Conservation (phyloP, 2,888 invertebrate species). For the Leptinotarsa peninsularis region DNA sequence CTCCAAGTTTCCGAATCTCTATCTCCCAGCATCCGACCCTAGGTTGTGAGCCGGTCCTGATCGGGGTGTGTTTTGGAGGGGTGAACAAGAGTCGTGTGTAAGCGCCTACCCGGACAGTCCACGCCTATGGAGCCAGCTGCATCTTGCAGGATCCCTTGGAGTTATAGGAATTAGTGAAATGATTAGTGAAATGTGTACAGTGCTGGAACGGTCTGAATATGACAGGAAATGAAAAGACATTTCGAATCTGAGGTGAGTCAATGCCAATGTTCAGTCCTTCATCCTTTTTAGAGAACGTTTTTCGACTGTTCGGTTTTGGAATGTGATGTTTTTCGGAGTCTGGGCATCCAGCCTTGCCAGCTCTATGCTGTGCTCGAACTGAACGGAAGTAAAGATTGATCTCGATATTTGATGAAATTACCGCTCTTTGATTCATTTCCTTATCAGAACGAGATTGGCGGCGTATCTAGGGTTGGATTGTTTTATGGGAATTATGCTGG, state of each 20-base stretch:
- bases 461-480: not conserved
- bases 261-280: not conserved
- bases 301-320: not conserved
- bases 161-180: constrained; percentile 60
- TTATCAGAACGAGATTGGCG: not conserved
- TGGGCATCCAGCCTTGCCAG: not conserved
- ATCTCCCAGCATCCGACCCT: constrained; percentile 19
- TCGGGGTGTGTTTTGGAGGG: constrained; percentile 47
- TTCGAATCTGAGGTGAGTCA: constrained; percentile 28
- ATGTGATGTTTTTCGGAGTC: not conserved
- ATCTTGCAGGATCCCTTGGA: constrained; percentile 60
- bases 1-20: not conserved
- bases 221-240: constrained; percentile 55
- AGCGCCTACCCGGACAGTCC: constrained; percentile 64
- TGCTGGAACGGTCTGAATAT: constrained; percentile 55
- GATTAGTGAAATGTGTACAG: constrained; percentile 61
- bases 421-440: not conserved
- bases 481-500: not conserved
- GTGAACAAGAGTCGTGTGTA: constrained; percentile 34
- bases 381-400: not conserved
- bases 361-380: not conserved
- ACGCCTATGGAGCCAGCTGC: constrained; percentile 67
- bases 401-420: constrained; percentile 10
- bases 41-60: constrained; percentile 38
- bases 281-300: not conserved